Evolutionary conservation across 2,113 vertebrate species (phyloP), one percentile per base, ranked within the genome.

Genomic region (Rhynchopsitta pachyrhyncha): DNA sequence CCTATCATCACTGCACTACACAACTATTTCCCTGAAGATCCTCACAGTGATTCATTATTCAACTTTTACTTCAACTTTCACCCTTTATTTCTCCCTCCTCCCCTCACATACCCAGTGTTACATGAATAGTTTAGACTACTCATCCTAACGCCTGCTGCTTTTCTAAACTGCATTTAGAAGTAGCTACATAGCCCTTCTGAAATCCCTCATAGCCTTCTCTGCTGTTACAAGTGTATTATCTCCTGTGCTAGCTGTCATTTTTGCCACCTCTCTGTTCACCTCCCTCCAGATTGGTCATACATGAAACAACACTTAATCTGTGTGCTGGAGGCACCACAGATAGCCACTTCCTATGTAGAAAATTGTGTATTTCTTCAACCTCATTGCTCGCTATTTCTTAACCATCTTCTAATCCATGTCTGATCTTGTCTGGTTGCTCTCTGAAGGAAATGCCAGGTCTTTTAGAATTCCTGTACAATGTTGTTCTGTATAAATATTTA

Each of bases 401-500:
- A 84, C 28, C 23, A 67, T 31, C 20, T 89, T 92, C 35, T 84
- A 93, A 94, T 92, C 39, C 66, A 76, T 19, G n/a, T 89, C 62
- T 92, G 80, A 88, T 92, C 35, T 66, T 69, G 47, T 66, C 60
- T 91, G 74, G 24, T 69, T 11, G 4, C 25, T 88, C 73, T 82
- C 90, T 84, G 82, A 76, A 94, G 52, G 70, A 88, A 63, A 11
- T 68, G 31, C 33, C 64, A 88, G 35, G 69, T 50, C 42, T 93
- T 86, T 88, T 41, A 91, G 81, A 62, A 82, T 76, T 87, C 62
- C 49, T 81, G 33, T 39, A 59, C 35, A 80, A 63, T 39, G 29
- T 12, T 75, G n/a, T 73, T 62, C 66, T 88, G 31, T 66, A 71
- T 79, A 92, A 86, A 93, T 92, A 95, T 76, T 95, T 94, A 84